A percentile compares a stretch with the other conserved stretches of the same genome.
These are phyloP conservation scores for Microplitis deprimator DNA, from an alignment of 2,888 invertebrate genomes.

Conservation along the genomic window DNA sequence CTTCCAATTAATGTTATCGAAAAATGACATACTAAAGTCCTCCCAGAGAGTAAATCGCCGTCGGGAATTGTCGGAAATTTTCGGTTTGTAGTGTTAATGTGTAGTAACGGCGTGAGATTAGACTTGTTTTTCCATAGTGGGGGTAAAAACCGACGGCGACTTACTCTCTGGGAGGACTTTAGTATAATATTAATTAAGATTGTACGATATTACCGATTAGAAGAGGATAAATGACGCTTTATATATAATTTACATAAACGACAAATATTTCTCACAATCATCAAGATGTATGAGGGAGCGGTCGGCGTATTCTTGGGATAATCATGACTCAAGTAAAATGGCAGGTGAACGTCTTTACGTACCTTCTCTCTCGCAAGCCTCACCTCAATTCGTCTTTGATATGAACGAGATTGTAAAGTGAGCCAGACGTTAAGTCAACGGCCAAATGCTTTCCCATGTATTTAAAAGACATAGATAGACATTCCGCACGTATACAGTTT, in stretches of 20 bases:
- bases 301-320: slow-evolving; percentile 35
- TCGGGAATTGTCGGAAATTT: no score
- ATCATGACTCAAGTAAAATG: slow-evolving; percentile 43
- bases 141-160: no score
- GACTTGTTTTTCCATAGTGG: no score
- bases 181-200: not conserved
- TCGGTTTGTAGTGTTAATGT: no score
- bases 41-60: no score
- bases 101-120: no score
- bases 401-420: slow-evolving; percentile 37
- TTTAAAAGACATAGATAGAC: not conserved
- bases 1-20: no score
- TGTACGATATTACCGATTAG: not conserved
- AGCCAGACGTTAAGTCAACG: slow-evolving; percentile 21
- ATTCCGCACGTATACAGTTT: slow-evolving; percentile 14
- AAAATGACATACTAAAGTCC: no score
- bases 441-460: slow-evolving; percentile 21
- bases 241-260: slow-evolving; percentile 11
- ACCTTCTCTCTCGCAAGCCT: slow-evolving; percentile 31
- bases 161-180: no score
- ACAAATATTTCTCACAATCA: slow-evolving; percentile 37
- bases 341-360: slow-evolving; percentile 40
- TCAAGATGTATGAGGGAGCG: slow-evolving; percentile 38
- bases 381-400: slow-evolving; percentile 39
- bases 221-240: not conserved